Base-by-base conservation (phyloP, 2,113 vertebrate genomes). In the Varanus komodoensis region DNA sequence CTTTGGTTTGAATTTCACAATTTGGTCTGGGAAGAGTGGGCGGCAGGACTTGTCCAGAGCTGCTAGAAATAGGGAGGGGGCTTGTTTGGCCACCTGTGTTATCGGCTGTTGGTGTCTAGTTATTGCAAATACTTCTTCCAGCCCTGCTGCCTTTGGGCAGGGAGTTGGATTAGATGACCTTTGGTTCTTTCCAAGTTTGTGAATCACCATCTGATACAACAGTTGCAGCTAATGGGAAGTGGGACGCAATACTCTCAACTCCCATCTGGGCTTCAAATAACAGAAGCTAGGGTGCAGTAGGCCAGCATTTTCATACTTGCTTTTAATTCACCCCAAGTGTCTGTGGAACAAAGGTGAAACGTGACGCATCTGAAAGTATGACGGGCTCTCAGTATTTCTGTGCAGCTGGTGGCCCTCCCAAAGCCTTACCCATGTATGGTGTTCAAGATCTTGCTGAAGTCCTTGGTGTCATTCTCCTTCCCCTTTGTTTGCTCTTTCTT, bases 101-200 rank as follows among this genome's bases (percentile, higher is more conserved):
- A 78, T 78, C 67, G 50, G 83, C 64, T 80, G 64, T 75, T 83
- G 38, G 50, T 12, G 34, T 48, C 23, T 38, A 38, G 32, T 57
- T 85, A 54, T 17, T 86, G 89, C 2, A 6, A 27, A 12, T 69
- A 71, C 32, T 15, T 81, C 74, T 79, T 86, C 75, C 83, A 90
- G 67, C 32, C 61, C 89, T 84, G 61, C 89, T 89, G 81, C 52
- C 88, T 77, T 89, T 79, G 89, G 75, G 25, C 57, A 71, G n/a
- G 50, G n/a, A 89, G 11, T 38, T 89, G 82, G 75, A 90, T 90
- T 90, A 90, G 75, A 44, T 86, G 89, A 90, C 89, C 89, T 90
- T 90, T 90, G 89, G 27, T 86, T 79, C 64, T 52, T 90, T 90
- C 89, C 89, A 90, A 86, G 19, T 90, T 75, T 80, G 23, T 34